These are phyloP conservation scores for Leuciscus idus DNA, from an alignment of 2,113 vertebrate genomes.

Conservation along the genomic window DNA sequence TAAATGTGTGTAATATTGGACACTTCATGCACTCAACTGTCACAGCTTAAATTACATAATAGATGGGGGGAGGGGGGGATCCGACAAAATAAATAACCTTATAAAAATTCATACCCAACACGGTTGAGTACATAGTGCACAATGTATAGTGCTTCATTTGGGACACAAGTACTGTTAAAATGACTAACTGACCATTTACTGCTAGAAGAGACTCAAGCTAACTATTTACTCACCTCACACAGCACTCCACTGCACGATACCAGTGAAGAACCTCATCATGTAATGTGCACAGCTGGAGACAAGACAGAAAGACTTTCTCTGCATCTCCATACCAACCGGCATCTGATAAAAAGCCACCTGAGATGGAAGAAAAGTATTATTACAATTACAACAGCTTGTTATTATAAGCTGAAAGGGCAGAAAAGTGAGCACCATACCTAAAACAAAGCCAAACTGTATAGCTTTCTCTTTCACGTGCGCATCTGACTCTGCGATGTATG, in stretches of 20 bases:
- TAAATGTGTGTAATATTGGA: too few species aligned
- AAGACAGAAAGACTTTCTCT: slow-evolving; percentile 97
- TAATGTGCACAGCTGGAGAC: slow-evolving; percentile 93
- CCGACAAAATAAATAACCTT: too few species aligned
- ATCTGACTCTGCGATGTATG: slow-evolving; percentile 95
- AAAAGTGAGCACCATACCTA: slow-evolving; percentile 78
- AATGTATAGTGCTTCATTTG: too few species aligned
- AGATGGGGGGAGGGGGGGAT: too few species aligned
- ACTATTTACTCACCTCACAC: slow-evolving; percentile 85
- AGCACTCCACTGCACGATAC: slow-evolving; percentile 95
- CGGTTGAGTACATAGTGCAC: too few species aligned
- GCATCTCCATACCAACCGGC: slow-evolving; percentile 98
- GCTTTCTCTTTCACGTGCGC: slow-evolving; percentile 96
- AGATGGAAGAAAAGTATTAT: slow-evolving; percentile 41
- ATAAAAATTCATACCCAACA: too few species aligned
- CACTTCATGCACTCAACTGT: too few species aligned
- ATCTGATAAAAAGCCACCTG: slow-evolving; percentile 96
- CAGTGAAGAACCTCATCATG: slow-evolving; percentile 96
- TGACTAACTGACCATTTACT: not conserved
- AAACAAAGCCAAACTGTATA: slow-evolving; percentile 96
- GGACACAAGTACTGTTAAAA: not conserved
- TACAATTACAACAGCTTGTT: slow-evolving; percentile 44
- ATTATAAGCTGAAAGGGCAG: not conserved
- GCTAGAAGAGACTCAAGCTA: not conserved
- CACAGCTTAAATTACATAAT: too few species aligned